Conservation (phyloP, 2,888 invertebrate species). For the Gibbula magus region DNA sequence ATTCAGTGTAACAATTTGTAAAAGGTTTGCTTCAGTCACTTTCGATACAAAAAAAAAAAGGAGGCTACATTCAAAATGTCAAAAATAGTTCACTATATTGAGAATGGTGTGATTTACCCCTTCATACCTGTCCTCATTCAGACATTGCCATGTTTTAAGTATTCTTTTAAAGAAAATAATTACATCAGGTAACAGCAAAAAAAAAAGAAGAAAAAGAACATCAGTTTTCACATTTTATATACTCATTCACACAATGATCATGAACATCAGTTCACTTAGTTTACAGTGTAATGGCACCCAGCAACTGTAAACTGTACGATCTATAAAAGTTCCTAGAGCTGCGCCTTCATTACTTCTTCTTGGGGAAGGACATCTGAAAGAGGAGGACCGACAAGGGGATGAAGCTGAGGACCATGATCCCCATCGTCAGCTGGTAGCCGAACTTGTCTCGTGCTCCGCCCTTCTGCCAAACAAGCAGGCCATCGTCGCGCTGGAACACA, state of each 20-base stretch:
- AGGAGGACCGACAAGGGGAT: slow-evolving; percentile 10
- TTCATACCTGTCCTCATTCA: no score
- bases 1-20: no score
- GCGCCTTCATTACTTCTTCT: slow-evolving; percentile 18
- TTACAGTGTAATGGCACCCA: background rate
- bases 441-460: slow-evolving; percentile 34
- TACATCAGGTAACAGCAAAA: background rate
- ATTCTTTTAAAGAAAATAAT: no score
- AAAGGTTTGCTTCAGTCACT: no score
- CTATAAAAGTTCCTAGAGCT: background rate
- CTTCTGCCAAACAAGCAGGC: slow-evolving; percentile 50
- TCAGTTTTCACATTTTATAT: background rate
- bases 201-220: background rate
- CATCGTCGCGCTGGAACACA: slow-evolving; percentile 48
- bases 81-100: no score
- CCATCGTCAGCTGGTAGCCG: slow-evolving; percentile 29
- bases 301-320: background rate
- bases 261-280: background rate
- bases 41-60: no score
- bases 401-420: slow-evolving; percentile 24
- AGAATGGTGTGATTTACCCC: no score
- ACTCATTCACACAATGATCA: background rate
- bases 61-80: no score
- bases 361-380: slow-evolving; percentile 35
- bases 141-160: no score